Evolutionary conservation across 2,888 invertebrate species (phyloP), one percentile per base, ranked within the genome.

Genomic region (Folsomia candida): DNA sequence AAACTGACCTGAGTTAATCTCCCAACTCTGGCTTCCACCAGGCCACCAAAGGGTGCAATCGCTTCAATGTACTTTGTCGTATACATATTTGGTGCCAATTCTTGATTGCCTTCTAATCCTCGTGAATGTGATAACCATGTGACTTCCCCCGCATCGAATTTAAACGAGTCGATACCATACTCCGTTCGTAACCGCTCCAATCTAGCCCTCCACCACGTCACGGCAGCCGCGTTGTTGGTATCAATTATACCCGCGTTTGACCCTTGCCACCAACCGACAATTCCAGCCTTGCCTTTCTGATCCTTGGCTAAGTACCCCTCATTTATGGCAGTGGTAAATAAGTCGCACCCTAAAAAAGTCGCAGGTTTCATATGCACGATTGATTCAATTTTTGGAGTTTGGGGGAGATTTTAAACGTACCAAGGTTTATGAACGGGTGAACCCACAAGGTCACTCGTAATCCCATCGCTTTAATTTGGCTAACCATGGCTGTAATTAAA

Each of bases 371-470:
- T n/a, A 81, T 78, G 83, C 47, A 11, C 18, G 9, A 47, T 9
- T 47, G 9, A 47, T 6, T n/a, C 20, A 11, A 57, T n/a, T 11
- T 6, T 47, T 18, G 9, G 9, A 47, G 18, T 11, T 47, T 18
- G 9, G 18, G 9, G 18, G 9, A 47, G 9, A 47, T 11, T 47
- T 47, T 47, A 47, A 47, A 47, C 47, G 65, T 74, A 78, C 78
- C 68, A 58, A 81, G 73, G 81, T 93, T 91, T 24, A 93, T 89
- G 82, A 94, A 94, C 0, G 94, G 94, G 86, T 93, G 93, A 60
- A 90, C 87, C 93, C 94, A 94, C 4, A 94, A 85, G 0, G 92
- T 88, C 0, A 91, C 89, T 27, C 91, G 87, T 82, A 91, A 92
- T 0, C 90, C 90, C 71, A 88, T 76, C 1, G 78, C 73, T 58